A percentile compares a stretch with the other conserved stretches of the same genome.
Conservation (phyloP, 2,113 vertebrate species). For the Malaclemys terrapin region DNA sequence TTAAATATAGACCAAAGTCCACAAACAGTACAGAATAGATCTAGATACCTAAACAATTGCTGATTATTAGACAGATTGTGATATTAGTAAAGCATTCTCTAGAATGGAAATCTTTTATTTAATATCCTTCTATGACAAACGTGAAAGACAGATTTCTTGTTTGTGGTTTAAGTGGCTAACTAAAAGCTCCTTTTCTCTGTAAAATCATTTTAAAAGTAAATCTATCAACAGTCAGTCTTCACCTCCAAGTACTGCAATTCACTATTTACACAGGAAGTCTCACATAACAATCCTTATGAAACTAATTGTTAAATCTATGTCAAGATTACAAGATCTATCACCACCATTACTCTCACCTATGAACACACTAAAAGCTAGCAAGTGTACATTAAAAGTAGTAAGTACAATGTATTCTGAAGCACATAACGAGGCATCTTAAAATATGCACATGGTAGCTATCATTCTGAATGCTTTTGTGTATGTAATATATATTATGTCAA, state of each 20-base stretch:
- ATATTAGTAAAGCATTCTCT: background rate
- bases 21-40: background rate
- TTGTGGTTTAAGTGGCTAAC: background rate
- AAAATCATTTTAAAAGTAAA: background rate
- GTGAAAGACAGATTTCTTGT: background rate
- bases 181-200: background rate
- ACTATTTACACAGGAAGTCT: background rate
- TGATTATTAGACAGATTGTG: background rate
- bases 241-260: background rate
- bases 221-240: background rate
- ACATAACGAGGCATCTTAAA: background rate
- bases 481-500: rapidly evolving
- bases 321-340: background rate
- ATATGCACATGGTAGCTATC: rapidly evolving
- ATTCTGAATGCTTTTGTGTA: background rate
- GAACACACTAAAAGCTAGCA: rapidly evolving
- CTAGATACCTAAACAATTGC: background rate
- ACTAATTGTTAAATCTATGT: background rate
- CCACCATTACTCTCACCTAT: background rate
- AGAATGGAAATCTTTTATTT: background rate
- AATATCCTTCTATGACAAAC: background rate
- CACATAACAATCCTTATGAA: background rate
- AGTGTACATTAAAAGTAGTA: rapidly evolving
- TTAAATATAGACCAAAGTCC: background rate
- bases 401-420: background rate